Evolutionary conservation across 2,888 invertebrate species (phyloP).

Genomic region (Lottia scabra): DNA sequence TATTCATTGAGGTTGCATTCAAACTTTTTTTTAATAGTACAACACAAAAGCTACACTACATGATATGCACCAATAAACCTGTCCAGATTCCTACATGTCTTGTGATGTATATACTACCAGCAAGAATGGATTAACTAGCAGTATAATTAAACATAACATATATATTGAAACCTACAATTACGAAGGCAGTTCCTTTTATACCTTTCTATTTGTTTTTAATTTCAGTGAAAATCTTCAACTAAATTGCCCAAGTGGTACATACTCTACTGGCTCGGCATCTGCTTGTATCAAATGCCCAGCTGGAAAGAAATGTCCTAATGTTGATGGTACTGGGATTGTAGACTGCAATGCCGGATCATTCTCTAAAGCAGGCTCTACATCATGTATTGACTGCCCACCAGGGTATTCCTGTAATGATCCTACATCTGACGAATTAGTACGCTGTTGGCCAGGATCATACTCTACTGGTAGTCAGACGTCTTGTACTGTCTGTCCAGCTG

Average conservation of each 20-base stretch:
- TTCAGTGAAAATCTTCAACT: conserved; percentile 36
- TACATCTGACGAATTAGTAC: conserved; percentile 32
- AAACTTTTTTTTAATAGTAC: too few relatives aligned
- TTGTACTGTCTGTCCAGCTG: conserved; percentile 54
- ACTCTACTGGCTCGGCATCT: conserved; percentile 45
- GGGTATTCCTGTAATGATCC: conserved; percentile 52
- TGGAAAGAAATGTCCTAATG: conserved; percentile 58
- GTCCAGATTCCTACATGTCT: too few relatives aligned
- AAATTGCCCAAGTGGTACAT: conserved; percentile 52
- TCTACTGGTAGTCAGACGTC: conserved; percentile 40
- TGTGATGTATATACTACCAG: too few relatives aligned
- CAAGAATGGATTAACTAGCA: too few relatives aligned
- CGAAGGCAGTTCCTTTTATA: too few relatives aligned
- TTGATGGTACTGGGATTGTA: conserved; percentile 53
- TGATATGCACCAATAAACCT: too few relatives aligned
- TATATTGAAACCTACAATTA: too few relatives aligned
- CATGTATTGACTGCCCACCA: conserved; percentile 48
- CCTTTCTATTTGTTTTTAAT: not conserved
- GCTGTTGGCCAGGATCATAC: conserved; percentile 48
- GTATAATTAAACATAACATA: too few relatives aligned
- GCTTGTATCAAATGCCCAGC: conserved; percentile 59
- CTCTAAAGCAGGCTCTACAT: conserved; percentile 47
- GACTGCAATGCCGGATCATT: conserved; percentile 55
- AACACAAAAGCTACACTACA: too few relatives aligned
- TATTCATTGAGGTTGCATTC: too few relatives aligned